Conservation (phyloP, 64 coral and sea anemone species). For the Montipora foliosa region DNA sequence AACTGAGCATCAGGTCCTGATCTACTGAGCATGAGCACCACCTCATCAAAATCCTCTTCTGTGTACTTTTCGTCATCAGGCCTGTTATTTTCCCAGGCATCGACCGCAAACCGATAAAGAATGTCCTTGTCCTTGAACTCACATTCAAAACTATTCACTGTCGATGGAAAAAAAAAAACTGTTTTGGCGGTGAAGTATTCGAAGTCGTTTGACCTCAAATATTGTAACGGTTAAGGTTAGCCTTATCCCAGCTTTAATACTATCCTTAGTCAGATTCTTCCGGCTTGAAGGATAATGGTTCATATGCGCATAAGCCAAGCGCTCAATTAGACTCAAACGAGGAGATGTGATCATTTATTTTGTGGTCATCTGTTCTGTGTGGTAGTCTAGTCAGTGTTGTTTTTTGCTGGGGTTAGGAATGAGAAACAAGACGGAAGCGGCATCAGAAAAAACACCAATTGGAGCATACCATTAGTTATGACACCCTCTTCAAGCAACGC, state of each 20-base stretch:
- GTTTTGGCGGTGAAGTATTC: not conserved
- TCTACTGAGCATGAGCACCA: conserved; percentile 69
- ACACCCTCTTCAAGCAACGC: conserved; percentile 82
- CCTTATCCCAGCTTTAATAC: no score
- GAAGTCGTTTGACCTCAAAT: no score
- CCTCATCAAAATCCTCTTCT: conserved; percentile 81
- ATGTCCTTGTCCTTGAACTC: conserved; percentile 77
- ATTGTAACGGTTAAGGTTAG: no score
- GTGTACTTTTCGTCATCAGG: conserved; percentile 13
- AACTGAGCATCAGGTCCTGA: conserved; percentile 82
- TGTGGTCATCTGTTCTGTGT: not conserved
- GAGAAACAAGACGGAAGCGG: not conserved
- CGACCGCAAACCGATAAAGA: conserved; percentile 72
- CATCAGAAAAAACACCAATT: not conserved
- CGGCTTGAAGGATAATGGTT: no score
- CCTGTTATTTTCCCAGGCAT: conserved; percentile 28
- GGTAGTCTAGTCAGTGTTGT: not conserved
- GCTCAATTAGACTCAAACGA: no score
- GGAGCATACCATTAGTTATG: conserved; percentile 67
- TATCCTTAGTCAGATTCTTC: no score
- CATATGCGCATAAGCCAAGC: no score
- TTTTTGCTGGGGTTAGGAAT: not conserved
- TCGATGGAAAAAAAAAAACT: not conserved
- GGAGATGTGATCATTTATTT: no score
- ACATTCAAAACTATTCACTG: conserved; percentile 59